These are phyloP conservation scores for Allolobophora icterica DNA, from an alignment of 2,888 invertebrate genomes.

Conservation along the genomic window DNA sequence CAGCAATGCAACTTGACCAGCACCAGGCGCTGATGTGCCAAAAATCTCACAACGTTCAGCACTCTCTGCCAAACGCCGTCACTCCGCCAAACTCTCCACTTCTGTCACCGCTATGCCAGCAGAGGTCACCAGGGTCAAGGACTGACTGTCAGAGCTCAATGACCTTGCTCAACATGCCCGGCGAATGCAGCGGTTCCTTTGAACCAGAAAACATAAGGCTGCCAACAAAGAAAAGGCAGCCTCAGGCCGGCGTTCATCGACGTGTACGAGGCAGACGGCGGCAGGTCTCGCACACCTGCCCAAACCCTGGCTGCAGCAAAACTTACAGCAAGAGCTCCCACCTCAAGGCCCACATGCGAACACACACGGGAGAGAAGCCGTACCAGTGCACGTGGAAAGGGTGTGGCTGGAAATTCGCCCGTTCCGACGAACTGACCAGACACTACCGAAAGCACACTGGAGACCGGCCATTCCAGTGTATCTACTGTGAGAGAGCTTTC, in stretches of 20 bases:
- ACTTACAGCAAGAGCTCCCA: conserved; percentile 73
- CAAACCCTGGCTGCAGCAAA: conserved; percentile 72
- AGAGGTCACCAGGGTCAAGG: neutral
- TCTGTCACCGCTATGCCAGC: neutral
- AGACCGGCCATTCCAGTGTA: conserved; percentile 72
- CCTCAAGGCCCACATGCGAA: conserved; percentile 71
- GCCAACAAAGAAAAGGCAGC: conserved; percentile 22
- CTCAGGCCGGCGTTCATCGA: neutral
- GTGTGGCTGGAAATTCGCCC: conserved; percentile 69
- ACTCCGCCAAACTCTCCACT: neutral
- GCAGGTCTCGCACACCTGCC: conserved; percentile 59
- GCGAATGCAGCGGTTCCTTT: neutral
- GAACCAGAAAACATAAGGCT: neutral
- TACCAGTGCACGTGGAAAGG: conserved; percentile 71
- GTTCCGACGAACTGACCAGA: conserved; percentile 70
- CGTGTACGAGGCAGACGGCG: neutral
- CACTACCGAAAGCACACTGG: conserved; percentile 69
- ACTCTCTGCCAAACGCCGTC: neutral
- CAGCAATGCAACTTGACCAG: neutral
- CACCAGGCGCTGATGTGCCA: neutral
- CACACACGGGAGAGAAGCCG: conserved; percentile 73
- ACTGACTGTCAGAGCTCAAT: conserved; percentile 20
- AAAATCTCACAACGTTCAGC: conserved; percentile 5
- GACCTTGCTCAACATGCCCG: neutral
- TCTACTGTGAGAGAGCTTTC: conserved; percentile 71